Evolutionary conservation across 2,113 vertebrate genomes (phyloP).

Genomic region (Anthoscopus minutus): DNA sequence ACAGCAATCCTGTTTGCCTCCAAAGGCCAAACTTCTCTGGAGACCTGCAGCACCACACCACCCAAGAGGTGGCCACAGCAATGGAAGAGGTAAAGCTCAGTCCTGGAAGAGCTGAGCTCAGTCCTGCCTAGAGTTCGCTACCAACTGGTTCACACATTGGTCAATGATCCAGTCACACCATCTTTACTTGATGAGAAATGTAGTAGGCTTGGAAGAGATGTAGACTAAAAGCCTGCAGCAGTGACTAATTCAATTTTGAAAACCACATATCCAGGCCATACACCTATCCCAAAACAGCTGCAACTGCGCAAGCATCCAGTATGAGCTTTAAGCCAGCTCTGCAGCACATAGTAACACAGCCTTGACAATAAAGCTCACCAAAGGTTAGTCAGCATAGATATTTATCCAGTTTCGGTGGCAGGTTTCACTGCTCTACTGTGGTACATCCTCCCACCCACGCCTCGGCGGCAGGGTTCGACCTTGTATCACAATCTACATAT

Average conservation of each 20-base stretch:
- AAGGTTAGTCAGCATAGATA: neutral
- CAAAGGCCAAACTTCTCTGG: neutral
- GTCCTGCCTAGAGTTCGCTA: neutral
- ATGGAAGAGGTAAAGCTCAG: too few species aligned
- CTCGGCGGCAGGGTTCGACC: neutral
- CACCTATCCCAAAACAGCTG: neutral
- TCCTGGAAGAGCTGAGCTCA: neutral
- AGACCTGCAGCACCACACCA: fast-evolving
- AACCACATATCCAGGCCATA: neutral
- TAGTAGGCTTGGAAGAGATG: neutral
- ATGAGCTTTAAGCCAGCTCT: neutral
- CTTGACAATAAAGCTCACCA: neutral
- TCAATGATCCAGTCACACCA: neutral
- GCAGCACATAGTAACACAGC: neutral
- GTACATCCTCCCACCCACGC: constrained; percentile 11
- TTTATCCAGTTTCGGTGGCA: neutral
- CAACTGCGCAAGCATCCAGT: neutral
- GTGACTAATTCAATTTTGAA: neutral
- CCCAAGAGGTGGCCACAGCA: neutral
- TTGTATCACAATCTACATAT: constrained; percentile 45
- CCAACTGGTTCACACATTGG: neutral
- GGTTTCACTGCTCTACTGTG: neutral
- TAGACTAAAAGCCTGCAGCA: neutral
- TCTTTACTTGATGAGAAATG: neutral
- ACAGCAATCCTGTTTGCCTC: neutral